Base-by-base conservation (phyloP, 2,113 vertebrate genomes). In the Tetrao urogallus region DNA sequence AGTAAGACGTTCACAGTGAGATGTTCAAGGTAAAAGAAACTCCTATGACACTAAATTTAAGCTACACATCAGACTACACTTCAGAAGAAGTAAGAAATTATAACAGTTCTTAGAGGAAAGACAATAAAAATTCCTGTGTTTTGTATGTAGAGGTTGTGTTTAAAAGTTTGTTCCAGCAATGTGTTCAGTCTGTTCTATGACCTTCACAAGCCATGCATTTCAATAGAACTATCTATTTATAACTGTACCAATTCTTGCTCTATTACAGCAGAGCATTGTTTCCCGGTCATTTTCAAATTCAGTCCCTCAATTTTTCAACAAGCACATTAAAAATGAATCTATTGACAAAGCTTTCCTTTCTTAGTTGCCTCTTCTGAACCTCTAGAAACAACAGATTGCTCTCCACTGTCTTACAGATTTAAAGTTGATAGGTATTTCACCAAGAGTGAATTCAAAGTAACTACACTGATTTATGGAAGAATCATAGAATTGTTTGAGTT, bases 11-110 rank as follows among this genome's bases (percentile, higher is more conserved):
- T 78, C 81, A 85, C 57, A 72, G 73, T 21, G 43, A 73, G 32
- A 73, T 61, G 30, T 48, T 95, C 80, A 78, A 95, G 52, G 56
- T 85, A 77, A 88, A 82, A 92, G 76, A 85, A 94, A 74, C 47
- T 92, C 52, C 32, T 69, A 47, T 83, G 79, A 89, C 69, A 91
- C 54, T 89, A 71, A 32, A 85, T 10, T n/a, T 40, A 79, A 81
- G 17, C 57, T 65, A 36, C 20, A 52, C 5, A 7, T n/a, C 34
- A 86, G 52, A 48, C 63, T 38, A 64, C 22, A 66, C 66, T 84
- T 85, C 13, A 61, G 34, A 88, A 80, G 18, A 54, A 84, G 36
- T 14, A 86, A 79, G 32, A 81, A 89, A 40, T 2, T 48, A 45
- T 15, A 45, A 28, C 45, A 71, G 17, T n/a, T 88, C 25, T 63